Conservation (phyloP, 2,113 vertebrate species). For the Coptodon bakossiorum region DNA sequence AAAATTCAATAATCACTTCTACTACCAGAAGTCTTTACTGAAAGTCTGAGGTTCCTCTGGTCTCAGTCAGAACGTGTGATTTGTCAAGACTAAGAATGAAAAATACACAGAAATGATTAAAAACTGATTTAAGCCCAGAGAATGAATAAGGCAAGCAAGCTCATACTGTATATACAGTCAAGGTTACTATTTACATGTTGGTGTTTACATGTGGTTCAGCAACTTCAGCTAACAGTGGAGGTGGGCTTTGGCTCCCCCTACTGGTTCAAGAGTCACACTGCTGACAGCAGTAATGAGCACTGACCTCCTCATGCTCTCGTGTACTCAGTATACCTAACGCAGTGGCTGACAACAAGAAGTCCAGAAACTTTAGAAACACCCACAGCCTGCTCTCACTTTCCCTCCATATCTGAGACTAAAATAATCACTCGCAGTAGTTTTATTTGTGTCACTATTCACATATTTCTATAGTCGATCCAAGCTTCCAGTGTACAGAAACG, state of each 20-base stretch:
- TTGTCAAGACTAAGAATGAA: not conserved
- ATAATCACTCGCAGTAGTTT: not conserved
- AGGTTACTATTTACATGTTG: conserved; percentile 54
- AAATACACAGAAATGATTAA: not conserved
- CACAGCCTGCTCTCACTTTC: not conserved
- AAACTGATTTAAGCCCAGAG: conserved; percentile 2
- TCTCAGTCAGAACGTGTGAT: not conserved
- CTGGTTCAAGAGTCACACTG: conserved; percentile 29
- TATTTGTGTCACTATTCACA: not conserved
- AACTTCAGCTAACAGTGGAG: conserved; percentile 1
- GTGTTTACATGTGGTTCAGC: conserved; percentile 25
- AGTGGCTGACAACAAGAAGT: not conserved
- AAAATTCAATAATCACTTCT: not conserved
- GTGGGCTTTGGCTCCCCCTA: conserved; percentile 44
- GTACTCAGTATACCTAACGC: not conserved
- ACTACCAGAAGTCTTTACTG: not conserved
- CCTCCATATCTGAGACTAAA: not conserved
- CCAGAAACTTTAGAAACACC: not conserved
- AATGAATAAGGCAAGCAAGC: conserved; percentile 70
- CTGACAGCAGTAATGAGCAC: not conserved
- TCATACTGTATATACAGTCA: conserved; percentile 55
- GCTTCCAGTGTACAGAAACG: not conserved
- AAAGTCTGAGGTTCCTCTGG: not conserved
- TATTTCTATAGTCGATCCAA: not conserved
- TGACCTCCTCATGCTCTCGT: conserved; percentile 8